Base-by-base conservation (phyloP, 2,113 vertebrate genomes). In the Oxygymnocypris stewartii region DNA sequence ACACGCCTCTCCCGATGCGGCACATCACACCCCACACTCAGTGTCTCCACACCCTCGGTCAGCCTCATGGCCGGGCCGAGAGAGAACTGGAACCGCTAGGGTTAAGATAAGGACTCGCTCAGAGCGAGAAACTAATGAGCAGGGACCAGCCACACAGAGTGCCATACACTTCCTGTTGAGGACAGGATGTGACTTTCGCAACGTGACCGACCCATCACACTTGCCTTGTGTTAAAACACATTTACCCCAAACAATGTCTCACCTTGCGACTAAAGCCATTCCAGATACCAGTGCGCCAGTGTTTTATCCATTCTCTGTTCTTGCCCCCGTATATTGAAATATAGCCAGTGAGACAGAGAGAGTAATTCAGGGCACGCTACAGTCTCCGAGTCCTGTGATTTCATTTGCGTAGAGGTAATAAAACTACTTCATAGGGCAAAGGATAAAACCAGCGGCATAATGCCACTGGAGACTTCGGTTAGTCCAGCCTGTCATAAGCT, bases 1-100 rank as follows among this genome's bases (percentile, higher is more conserved):
- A 92, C 90, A 92, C 85, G 67, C 88, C 81, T 75, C 67, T 74
- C 91, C 91, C 92, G 89, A 89, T 59, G 90, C 78, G 87, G 86
- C 85, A 90, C 88, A 92, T 91, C 89, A 88, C 92, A 74, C 90
- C 79, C 88, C 86, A 90, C 75, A 80, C 85, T 82, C 80, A 57
- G 76, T 59, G 87, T 90, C 90, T 82, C 86, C 87, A 84, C 87
- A 88, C 74, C 84, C 35, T 57, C 69, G 81, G 79, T 86, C 88
- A 84, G 54, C 57, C 54, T 75, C 82, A 61, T 7, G 40, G 71
- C 31, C 59, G 10, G 77, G 25, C 18, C 42, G 44, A 16, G 65
- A 69, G 76, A 42, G 65, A 49, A 28, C 79, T 85, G 87, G 63
- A 73, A 86, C 73, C 28, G 4, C 47, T 6, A 83, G 75, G 74